Evolutionary conservation across 2,888 invertebrate genomes (phyloP), one percentile per base, ranked within the genome.

Genomic region (Luperina nickerlii): DNA sequence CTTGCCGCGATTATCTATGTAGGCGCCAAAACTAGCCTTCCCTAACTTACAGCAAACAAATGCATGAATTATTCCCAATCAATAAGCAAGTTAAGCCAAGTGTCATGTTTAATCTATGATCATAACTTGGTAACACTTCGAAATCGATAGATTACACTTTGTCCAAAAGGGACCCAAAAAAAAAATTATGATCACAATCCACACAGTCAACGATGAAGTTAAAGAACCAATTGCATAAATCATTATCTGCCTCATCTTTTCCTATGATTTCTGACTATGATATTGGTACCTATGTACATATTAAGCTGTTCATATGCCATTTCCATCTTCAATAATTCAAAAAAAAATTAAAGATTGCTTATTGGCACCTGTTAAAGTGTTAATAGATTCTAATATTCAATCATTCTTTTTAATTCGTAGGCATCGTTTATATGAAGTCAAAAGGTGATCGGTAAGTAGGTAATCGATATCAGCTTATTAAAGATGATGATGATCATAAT

Each of bases 1-100:
- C 60, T 76, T 83, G 83, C 83, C 20, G 7, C 6, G 1, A 82
- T 24, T 65, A 7, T 69, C 0, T n/a, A 2, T 13, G 6, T n/a
- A 83, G 83, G 83, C 83, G 48, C 73, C 0, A 38, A 18, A 63
- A 42, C 45, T n/a, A 45, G 13, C 45, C 27, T 74, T 74, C 0
- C 8, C 7, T 32, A 32, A 20, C 24, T 8, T 67, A 15, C 4
- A 68, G 0, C 27, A 32, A 48, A 27, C 32, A 32, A 69, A 51
- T 32, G 24, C 20, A 8, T 67, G 11, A 67, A 67, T 38, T 24
- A 15, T 42, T 13, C 67, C n/a, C 15, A 15, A 42, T 67, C 8
- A 38, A 6, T 65, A 38, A 38, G 38, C 38, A 38, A 38, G 38
- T 38, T 38, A 38, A 5, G 38, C 38, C 38, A 38, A 38, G 38